Conservation (phyloP, 1,140 invertebrate species). For the Drosophila busckii region DNA sequence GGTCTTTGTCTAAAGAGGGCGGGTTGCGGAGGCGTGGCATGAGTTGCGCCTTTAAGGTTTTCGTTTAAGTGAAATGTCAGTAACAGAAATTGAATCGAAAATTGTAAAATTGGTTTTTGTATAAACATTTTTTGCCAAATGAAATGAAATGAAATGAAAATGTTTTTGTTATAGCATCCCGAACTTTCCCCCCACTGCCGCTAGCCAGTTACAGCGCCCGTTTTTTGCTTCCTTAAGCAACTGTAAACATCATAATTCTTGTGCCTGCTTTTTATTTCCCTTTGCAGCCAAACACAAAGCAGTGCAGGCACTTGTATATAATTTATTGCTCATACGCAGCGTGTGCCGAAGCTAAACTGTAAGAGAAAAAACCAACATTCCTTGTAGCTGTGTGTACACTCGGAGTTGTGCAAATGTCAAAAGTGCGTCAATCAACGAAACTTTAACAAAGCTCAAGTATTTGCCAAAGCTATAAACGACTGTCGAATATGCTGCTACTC, state of each 20-base stretch:
- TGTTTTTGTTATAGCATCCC: constrained; percentile 61
- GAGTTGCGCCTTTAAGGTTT: constrained; percentile 76
- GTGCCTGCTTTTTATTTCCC: constrained; percentile 67
- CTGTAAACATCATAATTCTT: constrained; percentile 63
- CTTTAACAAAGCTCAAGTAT: constrained; percentile 18
- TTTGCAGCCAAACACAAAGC: constrained; percentile 55
- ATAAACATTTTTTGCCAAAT: constrained; percentile 74
- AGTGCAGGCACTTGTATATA: constrained; percentile 45
- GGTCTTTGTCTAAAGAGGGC: not conserved
- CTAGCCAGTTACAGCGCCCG: not conserved
- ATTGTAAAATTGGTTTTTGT: constrained; percentile 78
- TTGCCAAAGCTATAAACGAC: no score
- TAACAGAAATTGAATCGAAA: constrained; percentile 76
- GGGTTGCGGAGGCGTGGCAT: constrained; percentile 1
- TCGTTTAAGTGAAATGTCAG: constrained; percentile 77
- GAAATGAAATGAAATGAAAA: constrained; percentile 71
- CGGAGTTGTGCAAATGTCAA: constrained; percentile 62
- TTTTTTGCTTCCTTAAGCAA: constrained; percentile 19
- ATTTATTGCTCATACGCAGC: constrained; percentile 65
- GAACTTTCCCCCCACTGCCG: not conserved
- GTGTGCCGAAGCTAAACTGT: constrained; percentile 19
- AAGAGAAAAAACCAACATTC: not conserved
- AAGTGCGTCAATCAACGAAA: constrained; percentile 67
- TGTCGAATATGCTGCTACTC: no score
- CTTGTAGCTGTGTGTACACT: constrained; percentile 8